Percentiles rank a stretch among this genome's conserved stretches.
These are phyloP conservation scores for Macrophya annulata DNA, from an alignment of 2,888 invertebrate genomes.

Conservation along the genomic window DNA sequence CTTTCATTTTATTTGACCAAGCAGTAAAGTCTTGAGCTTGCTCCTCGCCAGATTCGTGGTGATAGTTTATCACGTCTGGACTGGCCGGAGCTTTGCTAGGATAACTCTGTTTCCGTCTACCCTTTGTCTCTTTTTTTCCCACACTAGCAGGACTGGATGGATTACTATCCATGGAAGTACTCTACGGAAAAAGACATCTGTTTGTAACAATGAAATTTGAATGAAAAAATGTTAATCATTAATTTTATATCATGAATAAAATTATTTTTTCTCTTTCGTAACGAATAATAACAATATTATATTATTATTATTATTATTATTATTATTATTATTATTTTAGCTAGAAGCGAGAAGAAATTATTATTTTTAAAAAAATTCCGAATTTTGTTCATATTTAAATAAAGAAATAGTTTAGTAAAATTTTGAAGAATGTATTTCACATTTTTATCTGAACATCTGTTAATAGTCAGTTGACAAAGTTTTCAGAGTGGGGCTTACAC, in stretches of 20 bases:
- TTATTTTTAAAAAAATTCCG: conserved; percentile 8
- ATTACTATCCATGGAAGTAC: conserved; percentile 77
- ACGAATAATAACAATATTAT: too few species aligned
- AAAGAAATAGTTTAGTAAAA: neutral
- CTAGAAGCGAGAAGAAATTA: neutral
- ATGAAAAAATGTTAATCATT: neutral
- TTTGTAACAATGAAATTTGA: neutral
- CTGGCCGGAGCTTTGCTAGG: conserved; percentile 85
- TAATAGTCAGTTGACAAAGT: conserved; percentile 74
- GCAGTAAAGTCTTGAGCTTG: conserved; percentile 77
- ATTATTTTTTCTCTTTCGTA: neutral
- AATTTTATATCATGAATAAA: neutral
- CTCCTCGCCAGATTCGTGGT: conserved; percentile 74
- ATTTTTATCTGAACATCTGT: conserved; percentile 78
- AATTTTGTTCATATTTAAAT: conserved; percentile 37
- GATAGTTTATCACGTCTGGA: conserved; percentile 75
- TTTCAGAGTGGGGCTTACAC: conserved; percentile 46
- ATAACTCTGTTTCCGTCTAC: conserved; percentile 91
- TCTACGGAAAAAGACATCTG: conserved; percentile 66
- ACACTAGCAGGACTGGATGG: conserved; percentile 78
- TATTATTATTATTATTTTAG: conserved; percentile 21
- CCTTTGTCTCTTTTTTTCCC: conserved; percentile 82
- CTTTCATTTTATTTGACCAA: conserved; percentile 76
- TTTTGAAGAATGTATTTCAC: conserved; percentile 21
- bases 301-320: neutral